Conservation (phyloP, 1,140 invertebrate genomes). For the Hermetia illucens region DNA sequence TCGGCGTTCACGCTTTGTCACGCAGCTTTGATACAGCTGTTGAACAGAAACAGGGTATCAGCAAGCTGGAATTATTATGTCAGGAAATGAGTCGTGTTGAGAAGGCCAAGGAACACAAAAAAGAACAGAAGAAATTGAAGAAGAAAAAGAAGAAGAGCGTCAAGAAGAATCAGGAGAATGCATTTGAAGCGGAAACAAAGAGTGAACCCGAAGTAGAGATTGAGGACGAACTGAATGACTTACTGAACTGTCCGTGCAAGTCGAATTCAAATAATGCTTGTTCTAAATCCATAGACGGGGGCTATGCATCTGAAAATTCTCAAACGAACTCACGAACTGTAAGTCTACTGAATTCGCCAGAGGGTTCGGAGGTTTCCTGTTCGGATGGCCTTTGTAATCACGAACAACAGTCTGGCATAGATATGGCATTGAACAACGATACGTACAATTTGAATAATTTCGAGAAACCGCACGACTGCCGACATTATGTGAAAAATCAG, state of each 20-base stretch:
- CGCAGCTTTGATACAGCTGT: conserved; percentile 81
- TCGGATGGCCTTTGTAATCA: conserved; percentile 70
- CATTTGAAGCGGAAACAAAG: too few species aligned
- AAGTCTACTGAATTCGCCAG: conserved; percentile 60
- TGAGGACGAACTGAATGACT: conserved; percentile 2
- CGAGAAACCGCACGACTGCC: conserved; percentile 16
- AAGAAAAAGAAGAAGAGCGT: conserved; percentile 70
- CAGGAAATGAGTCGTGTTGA: conserved; percentile 73
- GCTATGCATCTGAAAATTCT: conserved; percentile 56
- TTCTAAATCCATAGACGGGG: conserved; percentile 61
- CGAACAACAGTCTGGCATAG: conserved; percentile 31
- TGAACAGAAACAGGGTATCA: conserved; percentile 75
- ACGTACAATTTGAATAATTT: neutral
- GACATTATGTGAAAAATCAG: conserved; percentile 4
- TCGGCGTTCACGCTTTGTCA: conserved; percentile 71
- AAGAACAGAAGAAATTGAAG: conserved; percentile 75
- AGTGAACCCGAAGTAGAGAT: neutral
- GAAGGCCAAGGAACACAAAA: conserved; percentile 62
- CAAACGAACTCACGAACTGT: conserved; percentile 47
- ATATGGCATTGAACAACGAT: conserved; percentile 10
- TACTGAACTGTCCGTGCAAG: conserved; percentile 30
- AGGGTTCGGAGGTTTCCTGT: conserved; percentile 72
- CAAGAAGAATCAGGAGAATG: conserved; percentile 32
- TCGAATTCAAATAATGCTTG: conserved; percentile 17
- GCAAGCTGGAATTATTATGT: conserved; percentile 69